These are phyloP conservation scores for Solenodon paradoxus DNA, from an alignment of 2,113 vertebrate genomes.

Conservation along the genomic window DNA sequence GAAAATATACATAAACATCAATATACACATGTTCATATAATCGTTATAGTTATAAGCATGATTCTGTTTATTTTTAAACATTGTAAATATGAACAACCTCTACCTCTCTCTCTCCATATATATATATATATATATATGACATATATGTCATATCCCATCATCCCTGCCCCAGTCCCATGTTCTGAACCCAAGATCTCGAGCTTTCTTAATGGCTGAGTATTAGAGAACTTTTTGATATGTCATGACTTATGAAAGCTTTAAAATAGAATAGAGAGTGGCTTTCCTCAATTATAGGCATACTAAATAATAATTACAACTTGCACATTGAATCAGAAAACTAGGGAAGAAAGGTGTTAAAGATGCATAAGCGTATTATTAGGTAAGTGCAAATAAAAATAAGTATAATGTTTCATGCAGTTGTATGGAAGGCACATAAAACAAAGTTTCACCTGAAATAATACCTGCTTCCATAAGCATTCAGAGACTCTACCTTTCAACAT, in stretches of 20 bases:
- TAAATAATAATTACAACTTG: conserved; percentile 39
- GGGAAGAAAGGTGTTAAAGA: conserved; percentile 23
- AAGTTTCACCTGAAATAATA: neutral
- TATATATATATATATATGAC: too few relatives aligned
- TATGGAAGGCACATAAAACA: neutral
- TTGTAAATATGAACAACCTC: conserved; percentile 3
- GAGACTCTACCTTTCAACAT: neutral
- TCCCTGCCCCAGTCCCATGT: too few relatives aligned
- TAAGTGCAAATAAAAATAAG: neutral
- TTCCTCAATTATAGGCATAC: conserved; percentile 46
- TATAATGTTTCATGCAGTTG: neutral
- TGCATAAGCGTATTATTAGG: neutral
- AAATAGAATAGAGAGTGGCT: conserved; percentile 15
- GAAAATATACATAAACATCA: neutral
- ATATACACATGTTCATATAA: neutral
- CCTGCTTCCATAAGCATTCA: neutral
- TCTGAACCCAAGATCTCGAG: too few relatives aligned
- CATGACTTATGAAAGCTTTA: conserved; percentile 59
- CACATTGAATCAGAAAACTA: conserved; percentile 38
- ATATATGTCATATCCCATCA: too few relatives aligned
- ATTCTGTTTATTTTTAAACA: neutral
- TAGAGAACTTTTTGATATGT: neutral
- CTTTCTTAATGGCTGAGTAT: neutral
- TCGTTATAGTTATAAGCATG: neutral
- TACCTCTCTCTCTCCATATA: conserved; percentile 41